These are phyloP conservation scores for Ephestia elutella DNA, from an alignment of 1,140 invertebrate genomes.

Conservation along the genomic window DNA sequence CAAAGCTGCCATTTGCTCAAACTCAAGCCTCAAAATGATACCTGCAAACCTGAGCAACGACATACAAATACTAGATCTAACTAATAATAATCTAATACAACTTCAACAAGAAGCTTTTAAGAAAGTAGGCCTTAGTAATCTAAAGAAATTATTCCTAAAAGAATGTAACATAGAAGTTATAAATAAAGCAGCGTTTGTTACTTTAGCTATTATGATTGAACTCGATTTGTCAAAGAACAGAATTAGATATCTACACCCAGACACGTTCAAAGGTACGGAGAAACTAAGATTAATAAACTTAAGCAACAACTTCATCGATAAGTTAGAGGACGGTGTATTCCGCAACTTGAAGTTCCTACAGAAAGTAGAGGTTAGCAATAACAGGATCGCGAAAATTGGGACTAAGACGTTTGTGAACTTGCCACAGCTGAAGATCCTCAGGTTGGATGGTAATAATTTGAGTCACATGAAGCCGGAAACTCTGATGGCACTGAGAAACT, in stretches of 20 bases:
- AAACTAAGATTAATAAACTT: slow-evolving; percentile 82
- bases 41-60: slow-evolving; percentile 82
- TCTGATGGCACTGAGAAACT: slow-evolving; percentile 77
- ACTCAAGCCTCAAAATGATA: slow-evolving; percentile 78
- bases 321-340: slow-evolving; percentile 83
- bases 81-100: slow-evolving; percentile 63
- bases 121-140: slow-evolving; percentile 80
- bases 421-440: slow-evolving; percentile 79
- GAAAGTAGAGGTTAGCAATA: slow-evolving; percentile 85
- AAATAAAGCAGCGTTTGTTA: slow-evolving; percentile 82
- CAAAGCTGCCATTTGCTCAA: slow-evolving; percentile 86
- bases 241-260: slow-evolving; percentile 80
- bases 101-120: slow-evolving; percentile 77
- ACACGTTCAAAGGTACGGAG: slow-evolving; percentile 82
- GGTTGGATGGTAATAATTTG: slow-evolving; percentile 83
- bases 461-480: slow-evolving; percentile 77
- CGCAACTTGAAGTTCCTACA: slow-evolving; percentile 83
- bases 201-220: slow-evolving; percentile 87
- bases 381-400: slow-evolving; percentile 80
- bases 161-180: slow-evolving; percentile 83
- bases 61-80: slow-evolving; percentile 85
- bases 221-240: slow-evolving; percentile 87
- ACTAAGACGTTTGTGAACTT: slow-evolving; percentile 82
- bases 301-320: slow-evolving; percentile 82
- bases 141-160: slow-evolving; percentile 85